A percentile compares a stretch with the other conserved stretches of the same genome.
phyloP scores from a whole-genome alignment of 2,888 invertebrate genomes.

The Trissonchulus sp. region DNA sequence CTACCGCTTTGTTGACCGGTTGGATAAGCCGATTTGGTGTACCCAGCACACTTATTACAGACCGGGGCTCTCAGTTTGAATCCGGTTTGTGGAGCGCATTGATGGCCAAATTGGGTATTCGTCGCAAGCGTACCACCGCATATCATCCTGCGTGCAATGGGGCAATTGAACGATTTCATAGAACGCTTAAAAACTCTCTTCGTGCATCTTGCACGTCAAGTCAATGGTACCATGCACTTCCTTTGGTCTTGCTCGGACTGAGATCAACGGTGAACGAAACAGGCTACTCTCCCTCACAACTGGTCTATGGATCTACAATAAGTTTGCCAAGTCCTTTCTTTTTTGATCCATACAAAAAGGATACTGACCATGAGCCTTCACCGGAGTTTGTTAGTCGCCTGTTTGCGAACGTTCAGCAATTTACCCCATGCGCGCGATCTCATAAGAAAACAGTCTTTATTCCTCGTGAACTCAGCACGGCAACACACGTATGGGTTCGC shows the following conservation, averaged over 20 bases:
- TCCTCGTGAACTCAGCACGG: constrained; percentile 5
- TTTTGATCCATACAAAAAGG: no score
- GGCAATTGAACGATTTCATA: constrained; percentile 12
- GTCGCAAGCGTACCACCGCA: constrained; percentile 10
- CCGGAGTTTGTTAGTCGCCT: no score
- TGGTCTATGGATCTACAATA: constrained; percentile 1
- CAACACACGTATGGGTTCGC: constrained; percentile 6
- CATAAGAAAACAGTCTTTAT: no score
- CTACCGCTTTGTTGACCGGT: constrained; percentile 7
- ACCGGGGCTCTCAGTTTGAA: no score
- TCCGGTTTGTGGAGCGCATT: no score
- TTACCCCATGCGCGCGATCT: no score
- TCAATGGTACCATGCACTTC: neutral
- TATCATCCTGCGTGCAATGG: constrained; percentile 19
- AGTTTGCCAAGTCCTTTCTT: neutral
- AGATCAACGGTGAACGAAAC: neutral
- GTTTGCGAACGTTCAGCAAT: no score
- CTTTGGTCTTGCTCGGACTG: constrained; percentile 2
- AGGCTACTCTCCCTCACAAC: neutral
- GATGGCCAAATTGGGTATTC: neutral
- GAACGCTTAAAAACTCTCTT: constrained; percentile 8
- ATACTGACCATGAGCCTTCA: no score
- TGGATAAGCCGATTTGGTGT: constrained; percentile 19
- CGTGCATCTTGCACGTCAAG: no score
- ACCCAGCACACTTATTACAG: constrained; percentile 3